Evolutionary conservation across 2,113 vertebrate genomes (phyloP), one percentile per base, ranked within the genome.

Genomic region (Ctenomys sociabilis): DNA sequence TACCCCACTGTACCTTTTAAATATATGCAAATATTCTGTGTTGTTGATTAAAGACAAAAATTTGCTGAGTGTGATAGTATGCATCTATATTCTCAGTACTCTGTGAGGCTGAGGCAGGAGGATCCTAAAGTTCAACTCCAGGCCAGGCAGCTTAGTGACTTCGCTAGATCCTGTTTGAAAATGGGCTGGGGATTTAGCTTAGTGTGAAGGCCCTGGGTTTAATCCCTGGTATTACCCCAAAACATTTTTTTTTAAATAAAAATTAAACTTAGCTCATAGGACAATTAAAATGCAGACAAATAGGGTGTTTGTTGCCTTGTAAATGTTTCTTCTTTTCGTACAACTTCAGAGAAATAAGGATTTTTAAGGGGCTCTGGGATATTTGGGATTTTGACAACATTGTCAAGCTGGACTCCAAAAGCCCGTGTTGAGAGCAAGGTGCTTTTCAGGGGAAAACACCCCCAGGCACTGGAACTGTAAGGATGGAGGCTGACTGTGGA

Each of bases 371-470:
- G 78, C 82, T 63, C 83, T 64, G 66, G 77, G 85, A 52, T 59
- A 63, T 75, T 63, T 75, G 78, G 85, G 91, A 93, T 10, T n/a
- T 87, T 85, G 86, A 91, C 77, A 57, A 5, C 70, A 14, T 89
- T n/a, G 94, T 85, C 72, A 91, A 88, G 86, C 80, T 78, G 54
- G 52, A 19, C 57, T 81, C 75, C 43, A 37, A 92, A 92, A 0
- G n/a, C 77, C 63, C 59, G 22, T 6, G 87, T 68, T 43, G 93
- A 28, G 54, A 95, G n/a, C n/a, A n/a, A n/a, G n/a, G n/a, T n/a
- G n/a, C 63, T 35, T 13, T 12, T 0, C 0, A 19, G 3, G 32
- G 52, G 30, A 35, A 45, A 57, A 77, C 2, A 17, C 90, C 84
- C 77, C 43, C 52, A 45, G 26, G 90, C 85, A 30, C 13, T 28